Percentiles rank a stretch among this genome's conserved stretches.
phyloP scores from a whole-genome alignment of 2,797 vertebrate species.

The Naso thynnoides region DNA sequence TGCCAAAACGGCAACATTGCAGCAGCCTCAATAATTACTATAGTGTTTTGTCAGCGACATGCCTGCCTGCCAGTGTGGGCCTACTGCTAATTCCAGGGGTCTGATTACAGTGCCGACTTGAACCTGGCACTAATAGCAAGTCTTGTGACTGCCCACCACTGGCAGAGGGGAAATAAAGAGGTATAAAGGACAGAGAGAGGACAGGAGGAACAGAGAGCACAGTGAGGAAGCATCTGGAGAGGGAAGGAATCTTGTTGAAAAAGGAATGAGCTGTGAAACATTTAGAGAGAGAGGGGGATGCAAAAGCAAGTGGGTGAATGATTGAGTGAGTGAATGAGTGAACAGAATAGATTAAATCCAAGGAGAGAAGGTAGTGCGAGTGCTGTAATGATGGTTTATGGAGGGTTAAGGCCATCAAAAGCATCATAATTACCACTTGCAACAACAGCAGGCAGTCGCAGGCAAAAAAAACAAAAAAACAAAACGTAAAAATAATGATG shows the following conservation, averaged over 20 bases:
- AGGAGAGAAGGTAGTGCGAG: conserved; percentile 30
- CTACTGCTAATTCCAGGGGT: conserved; percentile 74
- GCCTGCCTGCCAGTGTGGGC: conserved; percentile 56
- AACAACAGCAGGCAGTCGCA: conserved; percentile 51
- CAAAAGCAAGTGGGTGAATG: conserved; percentile 8
- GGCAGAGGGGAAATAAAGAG: conserved; percentile 52
- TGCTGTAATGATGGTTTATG: conserved; percentile 65
- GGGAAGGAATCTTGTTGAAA: conserved; percentile 12
- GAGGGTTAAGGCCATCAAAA: conserved; percentile 69
- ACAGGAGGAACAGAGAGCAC: conserved; percentile 32
- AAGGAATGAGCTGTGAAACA: conserved; percentile 46
- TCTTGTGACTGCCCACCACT: conserved; percentile 57
- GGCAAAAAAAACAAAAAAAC: not conserved
- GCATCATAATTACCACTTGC: conserved; percentile 74
- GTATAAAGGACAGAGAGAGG: conserved; percentile 51
- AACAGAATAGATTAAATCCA: conserved; percentile 35
- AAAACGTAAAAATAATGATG: conserved; percentile 32
- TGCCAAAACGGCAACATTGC: conserved; percentile 67
- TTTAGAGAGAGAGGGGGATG: conserved; percentile 30
- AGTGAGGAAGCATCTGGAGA: conserved; percentile 32
- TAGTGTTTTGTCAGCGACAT: too few relatives aligned
- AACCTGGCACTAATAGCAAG: conserved; percentile 74
- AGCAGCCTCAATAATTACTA: conserved; percentile 54
- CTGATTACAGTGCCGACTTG: conserved; percentile 68
- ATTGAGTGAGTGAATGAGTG: conserved; percentile 31